Evolutionary conservation across 2,113 vertebrate species (phyloP).

Genomic region (Corvus cornix): DNA sequence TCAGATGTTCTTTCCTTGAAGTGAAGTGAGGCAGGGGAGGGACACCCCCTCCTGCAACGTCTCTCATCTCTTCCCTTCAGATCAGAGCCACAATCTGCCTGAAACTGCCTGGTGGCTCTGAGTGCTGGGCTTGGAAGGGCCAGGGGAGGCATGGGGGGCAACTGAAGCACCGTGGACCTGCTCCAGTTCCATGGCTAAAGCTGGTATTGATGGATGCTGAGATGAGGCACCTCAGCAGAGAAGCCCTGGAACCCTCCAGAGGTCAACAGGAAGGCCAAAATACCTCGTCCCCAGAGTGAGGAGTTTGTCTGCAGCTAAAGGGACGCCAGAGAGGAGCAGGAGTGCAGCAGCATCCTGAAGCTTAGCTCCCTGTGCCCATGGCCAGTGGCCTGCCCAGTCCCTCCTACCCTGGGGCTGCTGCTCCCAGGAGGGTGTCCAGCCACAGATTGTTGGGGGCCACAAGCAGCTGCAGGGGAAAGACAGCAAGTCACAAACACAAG

Average conservation of each 20-base stretch:
- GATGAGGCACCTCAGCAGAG: neutral
- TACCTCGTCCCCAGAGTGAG: neutral
- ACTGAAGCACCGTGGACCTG: neutral
- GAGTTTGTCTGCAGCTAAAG: neutral
- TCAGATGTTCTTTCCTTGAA: neutral
- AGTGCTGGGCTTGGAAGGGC: neutral
- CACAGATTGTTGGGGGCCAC: neutral
- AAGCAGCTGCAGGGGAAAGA: neutral
- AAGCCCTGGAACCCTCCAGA: neutral
- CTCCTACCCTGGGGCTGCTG: neutral
- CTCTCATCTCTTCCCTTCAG: neutral
- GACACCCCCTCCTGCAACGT: rapidly evolving
- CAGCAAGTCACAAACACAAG: neutral
- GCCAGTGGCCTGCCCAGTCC: neutral
- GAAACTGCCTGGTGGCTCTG: neutral
- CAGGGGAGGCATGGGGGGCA: neutral
- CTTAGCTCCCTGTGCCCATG: neutral
- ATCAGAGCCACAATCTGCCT: neutral
- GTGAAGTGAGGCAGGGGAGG: neutral
- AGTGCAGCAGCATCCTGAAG: neutral
- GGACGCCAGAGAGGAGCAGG: neutral
- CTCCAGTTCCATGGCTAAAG: neutral
- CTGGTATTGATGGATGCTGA: neutral
- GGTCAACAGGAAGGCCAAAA: neutral
- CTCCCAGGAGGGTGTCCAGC: rapidly evolving